Evolutionary conservation across 2,888 invertebrate genomes (phyloP).

Genomic region (Chalcosyrphus nemorum): DNA sequence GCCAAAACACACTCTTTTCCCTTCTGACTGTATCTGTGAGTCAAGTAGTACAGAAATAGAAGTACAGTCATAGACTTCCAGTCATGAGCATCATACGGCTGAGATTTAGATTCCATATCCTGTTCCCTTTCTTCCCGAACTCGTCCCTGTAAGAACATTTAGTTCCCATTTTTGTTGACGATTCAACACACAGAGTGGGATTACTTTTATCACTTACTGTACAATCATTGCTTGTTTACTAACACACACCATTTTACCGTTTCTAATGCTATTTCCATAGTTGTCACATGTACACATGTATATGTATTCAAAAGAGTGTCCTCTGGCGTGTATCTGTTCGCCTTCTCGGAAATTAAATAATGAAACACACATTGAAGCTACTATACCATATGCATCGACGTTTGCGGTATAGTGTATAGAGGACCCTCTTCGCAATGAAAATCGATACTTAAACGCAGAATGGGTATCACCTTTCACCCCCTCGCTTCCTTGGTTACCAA

Average conservation of each 20-base stretch:
- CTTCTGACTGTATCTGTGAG: too few relatives aligned
- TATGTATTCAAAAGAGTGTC: neutral
- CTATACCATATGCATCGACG: constrained; percentile 38
- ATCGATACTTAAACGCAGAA: constrained; percentile 42
- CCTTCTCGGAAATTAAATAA: constrained; percentile 52
- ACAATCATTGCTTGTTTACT: constrained; percentile 2
- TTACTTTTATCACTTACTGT: neutral
- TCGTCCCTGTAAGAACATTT: too few relatives aligned
- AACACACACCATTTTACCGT: constrained; percentile 4
- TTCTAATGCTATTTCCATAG: constrained; percentile 19
- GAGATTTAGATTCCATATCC: too few relatives aligned
- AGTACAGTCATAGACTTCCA: too few relatives aligned
- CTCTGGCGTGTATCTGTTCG: constrained; percentile 10
- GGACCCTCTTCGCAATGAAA: constrained; percentile 29
- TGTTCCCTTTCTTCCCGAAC: too few relatives aligned
- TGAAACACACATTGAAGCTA: constrained; percentile 45
- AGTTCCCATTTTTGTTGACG: too few relatives aligned
- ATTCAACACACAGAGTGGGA: too few relatives aligned
- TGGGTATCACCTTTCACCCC: neutral
- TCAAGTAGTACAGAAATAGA: too few relatives aligned
- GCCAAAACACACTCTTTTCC: too few relatives aligned
- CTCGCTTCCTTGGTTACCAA: neutral
- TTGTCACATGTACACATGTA: constrained; percentile 21
- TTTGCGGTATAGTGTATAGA: constrained; percentile 31
- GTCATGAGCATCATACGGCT: too few relatives aligned